Conservation (phyloP, 2,113 vertebrate species). For the Lonchura striata region DNA sequence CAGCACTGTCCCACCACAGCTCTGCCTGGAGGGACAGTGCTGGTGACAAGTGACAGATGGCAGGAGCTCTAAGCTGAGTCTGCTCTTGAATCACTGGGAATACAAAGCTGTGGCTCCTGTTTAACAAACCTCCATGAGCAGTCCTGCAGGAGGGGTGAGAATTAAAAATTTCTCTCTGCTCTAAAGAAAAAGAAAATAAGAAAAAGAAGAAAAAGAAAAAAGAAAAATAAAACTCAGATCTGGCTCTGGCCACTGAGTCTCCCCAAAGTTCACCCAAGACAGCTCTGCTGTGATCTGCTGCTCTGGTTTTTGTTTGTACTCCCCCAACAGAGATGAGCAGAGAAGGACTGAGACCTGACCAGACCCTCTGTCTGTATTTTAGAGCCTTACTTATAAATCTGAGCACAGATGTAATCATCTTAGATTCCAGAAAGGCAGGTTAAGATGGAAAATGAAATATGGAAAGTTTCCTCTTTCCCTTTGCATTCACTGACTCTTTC, state of each 20-base stretch:
- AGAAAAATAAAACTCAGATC: background rate
- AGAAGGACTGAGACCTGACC: background rate
- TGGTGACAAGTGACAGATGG: constrained; percentile 6
- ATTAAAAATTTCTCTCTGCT: background rate
- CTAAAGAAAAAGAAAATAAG: background rate
- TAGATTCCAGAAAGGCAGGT: background rate
- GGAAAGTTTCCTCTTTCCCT: background rate
- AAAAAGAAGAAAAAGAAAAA: no score
- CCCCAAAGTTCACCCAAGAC: background rate
- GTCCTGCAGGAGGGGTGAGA: background rate
- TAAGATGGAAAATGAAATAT: background rate
- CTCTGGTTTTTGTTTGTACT: background rate
- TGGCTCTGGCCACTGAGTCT: background rate
- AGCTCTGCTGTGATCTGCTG: background rate
- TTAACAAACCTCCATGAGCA: background rate
- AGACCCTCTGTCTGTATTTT: background rate
- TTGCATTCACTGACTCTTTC: background rate
- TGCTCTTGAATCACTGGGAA: background rate
- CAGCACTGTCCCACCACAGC: background rate
- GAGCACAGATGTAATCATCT: background rate
- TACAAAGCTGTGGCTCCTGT: background rate
- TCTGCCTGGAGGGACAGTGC: background rate
- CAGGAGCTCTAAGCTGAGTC: background rate
- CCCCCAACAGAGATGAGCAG: background rate
- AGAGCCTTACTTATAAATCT: background rate